phyloP scores from a whole-genome alignment of 2,113 vertebrate genomes.

The Myiopsitta monachus region DNA sequence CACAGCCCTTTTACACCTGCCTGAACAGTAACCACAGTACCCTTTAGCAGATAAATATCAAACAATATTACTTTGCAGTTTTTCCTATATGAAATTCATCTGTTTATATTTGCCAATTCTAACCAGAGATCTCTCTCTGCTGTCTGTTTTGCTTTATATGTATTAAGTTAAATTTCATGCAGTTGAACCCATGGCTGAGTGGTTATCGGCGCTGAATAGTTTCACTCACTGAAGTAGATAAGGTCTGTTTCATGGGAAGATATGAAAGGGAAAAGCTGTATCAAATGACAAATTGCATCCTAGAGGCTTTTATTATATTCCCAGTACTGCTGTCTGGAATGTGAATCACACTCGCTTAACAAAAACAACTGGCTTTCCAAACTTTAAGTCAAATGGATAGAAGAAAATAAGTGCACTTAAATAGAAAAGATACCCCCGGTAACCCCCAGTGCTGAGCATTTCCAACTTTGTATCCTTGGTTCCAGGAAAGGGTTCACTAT shows the following conservation, averaged over 20 bases:
- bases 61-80: neutral
- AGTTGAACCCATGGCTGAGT: neutral
- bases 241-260: neutral
- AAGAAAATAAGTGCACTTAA: neutral
- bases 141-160: neutral
- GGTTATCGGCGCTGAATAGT: neutral
- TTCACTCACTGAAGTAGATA: neutral
- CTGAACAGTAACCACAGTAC: neutral
- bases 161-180: neutral
- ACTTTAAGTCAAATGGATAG: neutral
- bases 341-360: neutral
- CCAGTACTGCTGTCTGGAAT: neutral
- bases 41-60: neutral
- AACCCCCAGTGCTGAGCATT: neutral
- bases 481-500: neutral
- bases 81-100: neutral
- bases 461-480: neutral
- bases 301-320: neutral
- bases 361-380: neutral
- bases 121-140: neutral
- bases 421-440: neutral
- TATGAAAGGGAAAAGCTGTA: neutral
- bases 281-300: neutral
- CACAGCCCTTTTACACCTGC: neutral
- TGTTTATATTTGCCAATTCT: neutral